Evolutionary conservation across 92 coral and sea anemone species (phyloP).

Genomic region (Siderastrea radians): DNA sequence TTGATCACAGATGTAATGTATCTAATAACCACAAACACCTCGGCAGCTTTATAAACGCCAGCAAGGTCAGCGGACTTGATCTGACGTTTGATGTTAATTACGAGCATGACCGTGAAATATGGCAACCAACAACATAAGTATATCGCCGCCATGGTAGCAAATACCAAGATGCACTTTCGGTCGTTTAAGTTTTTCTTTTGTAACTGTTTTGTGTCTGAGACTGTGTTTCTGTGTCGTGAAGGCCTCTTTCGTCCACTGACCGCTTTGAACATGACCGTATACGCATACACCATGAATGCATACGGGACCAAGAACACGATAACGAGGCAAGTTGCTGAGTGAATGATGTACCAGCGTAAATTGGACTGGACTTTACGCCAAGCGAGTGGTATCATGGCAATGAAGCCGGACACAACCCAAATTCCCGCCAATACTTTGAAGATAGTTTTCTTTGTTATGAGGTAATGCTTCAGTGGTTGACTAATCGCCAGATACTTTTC

Average conservation of each 20-base stretch:
- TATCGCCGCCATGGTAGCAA: conserved; percentile 67
- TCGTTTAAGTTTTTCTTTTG: conserved; percentile 8
- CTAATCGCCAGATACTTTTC: conserved; percentile 86
- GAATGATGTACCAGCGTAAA: conserved; percentile 10
- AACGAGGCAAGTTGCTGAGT: conserved; percentile 63
- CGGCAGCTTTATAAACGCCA: neutral
- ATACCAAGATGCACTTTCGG: conserved; percentile 53
- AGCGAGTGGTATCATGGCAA: conserved; percentile 69
- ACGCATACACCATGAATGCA: conserved; percentile 70
- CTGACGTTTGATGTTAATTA: neutral
- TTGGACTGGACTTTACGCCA: conserved; percentile 46
- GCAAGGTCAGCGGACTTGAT: neutral
- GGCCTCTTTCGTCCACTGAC: conserved; percentile 46
- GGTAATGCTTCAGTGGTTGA: conserved; percentile 76
- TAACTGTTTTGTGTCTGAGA: neutral
- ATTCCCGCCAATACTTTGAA: conserved; percentile 47
- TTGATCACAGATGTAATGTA: conserved; percentile 61
- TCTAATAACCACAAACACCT: conserved; percentile 44
- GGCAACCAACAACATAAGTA: conserved; percentile 76
- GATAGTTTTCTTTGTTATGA: conserved; percentile 58
- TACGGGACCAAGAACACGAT: conserved; percentile 78
- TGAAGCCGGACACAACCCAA: conserved; percentile 69
- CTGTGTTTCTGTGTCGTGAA: neutral
- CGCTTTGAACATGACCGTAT: conserved; percentile 68
- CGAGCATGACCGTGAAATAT: conserved; percentile 49